Conservation (phyloP, 2,888 invertebrate genomes). For the Perdita meconis region DNA sequence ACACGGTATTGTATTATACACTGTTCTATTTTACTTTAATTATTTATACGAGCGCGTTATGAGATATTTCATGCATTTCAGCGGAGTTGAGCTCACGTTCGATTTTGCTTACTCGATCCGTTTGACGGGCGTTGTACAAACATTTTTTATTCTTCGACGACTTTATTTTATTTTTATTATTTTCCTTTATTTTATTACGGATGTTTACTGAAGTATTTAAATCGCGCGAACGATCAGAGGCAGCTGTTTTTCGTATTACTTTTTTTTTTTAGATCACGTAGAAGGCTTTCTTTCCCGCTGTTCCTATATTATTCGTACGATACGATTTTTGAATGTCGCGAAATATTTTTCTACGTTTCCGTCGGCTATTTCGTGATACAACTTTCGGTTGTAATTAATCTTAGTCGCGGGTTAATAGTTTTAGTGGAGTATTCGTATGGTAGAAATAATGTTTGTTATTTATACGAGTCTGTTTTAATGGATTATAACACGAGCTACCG, state of each 20-base stretch:
- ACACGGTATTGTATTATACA: constrained; percentile 18
- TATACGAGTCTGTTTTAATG: not conserved
- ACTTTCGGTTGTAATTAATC: constrained; percentile 12
- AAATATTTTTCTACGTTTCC: constrained; percentile 49
- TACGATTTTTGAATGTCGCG: constrained; percentile 10
- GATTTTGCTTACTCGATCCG: not conserved
- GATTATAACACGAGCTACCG: not conserved
- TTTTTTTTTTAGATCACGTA: constrained; percentile 9
- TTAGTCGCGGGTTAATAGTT: not conserved
- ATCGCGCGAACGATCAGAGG: constrained; percentile 13
- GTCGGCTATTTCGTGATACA: not conserved
- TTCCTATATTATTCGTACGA: constrained; percentile 50
- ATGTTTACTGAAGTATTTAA: constrained; percentile 10
- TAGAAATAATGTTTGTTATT: constrained; percentile 18
- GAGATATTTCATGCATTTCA: not conserved
- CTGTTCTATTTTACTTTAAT: constrained; percentile 30
- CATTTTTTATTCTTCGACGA: not conserved
- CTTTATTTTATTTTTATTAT: no score
- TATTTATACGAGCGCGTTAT: constrained; percentile 26
- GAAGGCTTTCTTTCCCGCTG: constrained; percentile 5
- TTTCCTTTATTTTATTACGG: not conserved
- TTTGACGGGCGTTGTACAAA: constrained; percentile 29
- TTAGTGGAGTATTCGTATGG: not conserved
- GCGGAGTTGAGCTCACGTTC: constrained; percentile 5
- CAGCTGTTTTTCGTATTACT: constrained; percentile 34